Conservation (phyloP, 2,797 vertebrate genomes). For the Sebastiscus albofasciatus region DNA sequence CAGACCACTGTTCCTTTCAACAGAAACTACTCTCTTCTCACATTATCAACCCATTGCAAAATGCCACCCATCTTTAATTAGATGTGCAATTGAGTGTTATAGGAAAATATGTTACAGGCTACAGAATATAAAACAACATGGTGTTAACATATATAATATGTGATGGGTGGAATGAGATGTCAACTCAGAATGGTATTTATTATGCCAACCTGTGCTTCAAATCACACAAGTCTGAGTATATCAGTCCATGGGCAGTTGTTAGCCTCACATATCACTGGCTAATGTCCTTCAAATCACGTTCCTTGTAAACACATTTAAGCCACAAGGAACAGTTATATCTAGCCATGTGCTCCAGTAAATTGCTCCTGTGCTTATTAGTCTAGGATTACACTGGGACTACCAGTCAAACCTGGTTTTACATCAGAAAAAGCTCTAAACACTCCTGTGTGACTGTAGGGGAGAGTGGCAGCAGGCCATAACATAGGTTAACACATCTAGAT, state of each 20-base stretch:
- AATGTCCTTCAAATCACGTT: neutral
- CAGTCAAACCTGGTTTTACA: slow-evolving; percentile 1
- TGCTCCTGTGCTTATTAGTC: neutral
- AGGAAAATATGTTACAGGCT: neutral
- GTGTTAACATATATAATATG: neutral
- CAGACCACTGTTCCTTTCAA: neutral
- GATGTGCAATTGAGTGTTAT: neutral
- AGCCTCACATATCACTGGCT: neutral
- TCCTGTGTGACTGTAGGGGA: neutral
- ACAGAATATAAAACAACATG: neutral
- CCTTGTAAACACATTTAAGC: neutral
- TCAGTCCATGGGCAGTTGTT: neutral
- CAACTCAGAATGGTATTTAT: neutral
- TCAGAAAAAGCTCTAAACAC: neutral
- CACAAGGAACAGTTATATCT: neutral
- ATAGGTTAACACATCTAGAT: slow-evolving; percentile 1
- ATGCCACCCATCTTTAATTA: neutral
- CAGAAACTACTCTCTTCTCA: neutral
- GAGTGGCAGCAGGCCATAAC: neutral
- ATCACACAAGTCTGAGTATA: neutral
- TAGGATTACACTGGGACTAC: slow-evolving; percentile 3
- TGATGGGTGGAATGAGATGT: neutral
- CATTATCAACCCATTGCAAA: neutral
- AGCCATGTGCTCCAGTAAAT: neutral
- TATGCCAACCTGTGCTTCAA: neutral